phyloP scores from a whole-genome alignment of 2,797 vertebrate genomes.

The Enteromius treurensis region DNA sequence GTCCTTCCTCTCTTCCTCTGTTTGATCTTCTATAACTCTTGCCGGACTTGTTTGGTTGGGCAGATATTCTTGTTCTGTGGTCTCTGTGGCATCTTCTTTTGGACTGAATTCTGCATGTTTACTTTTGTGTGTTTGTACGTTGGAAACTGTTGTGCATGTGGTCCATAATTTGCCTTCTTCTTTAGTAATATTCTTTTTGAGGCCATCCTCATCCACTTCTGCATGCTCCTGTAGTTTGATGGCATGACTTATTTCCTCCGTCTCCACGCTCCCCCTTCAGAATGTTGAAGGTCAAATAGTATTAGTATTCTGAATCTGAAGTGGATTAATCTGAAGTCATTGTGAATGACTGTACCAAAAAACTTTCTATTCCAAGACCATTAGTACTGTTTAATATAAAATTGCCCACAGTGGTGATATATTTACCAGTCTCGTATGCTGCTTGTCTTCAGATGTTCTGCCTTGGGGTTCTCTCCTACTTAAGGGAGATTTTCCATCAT shows the following conservation, averaged over 20 bases:
- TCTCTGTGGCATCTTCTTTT: not conserved
- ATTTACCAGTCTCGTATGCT: slow-evolving; percentile 41
- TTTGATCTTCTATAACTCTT: slow-evolving; percentile 32
- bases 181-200: slow-evolving; percentile 13
- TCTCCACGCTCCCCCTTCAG: not conserved
- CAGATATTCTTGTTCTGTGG: slow-evolving; percentile 16
- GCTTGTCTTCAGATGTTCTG: slow-evolving; percentile 16
- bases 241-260: not conserved
- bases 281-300: slow-evolving; percentile 1
- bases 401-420: not conserved
- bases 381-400: not conserved
- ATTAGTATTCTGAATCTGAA: slow-evolving; percentile 22
- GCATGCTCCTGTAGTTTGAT: not conserved
- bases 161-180: slow-evolving; percentile 6
- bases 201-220: not conserved
- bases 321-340: not conserved
- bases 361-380: not conserved
- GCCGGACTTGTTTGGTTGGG: slow-evolving; percentile 31
- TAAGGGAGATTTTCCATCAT: slow-evolving; percentile 2
- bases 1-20: slow-evolving; percentile 21
- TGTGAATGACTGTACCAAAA: not conserved
- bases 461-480: slow-evolving; percentile 3
- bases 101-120: not conserved
- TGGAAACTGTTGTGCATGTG: slow-evolving; percentile 1
- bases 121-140: not conserved